Evolutionary conservation across 2,797 vertebrate genomes (phyloP), one percentile per base, ranked within the genome.

Genomic region (Paedocypris micromegethes): DNA sequence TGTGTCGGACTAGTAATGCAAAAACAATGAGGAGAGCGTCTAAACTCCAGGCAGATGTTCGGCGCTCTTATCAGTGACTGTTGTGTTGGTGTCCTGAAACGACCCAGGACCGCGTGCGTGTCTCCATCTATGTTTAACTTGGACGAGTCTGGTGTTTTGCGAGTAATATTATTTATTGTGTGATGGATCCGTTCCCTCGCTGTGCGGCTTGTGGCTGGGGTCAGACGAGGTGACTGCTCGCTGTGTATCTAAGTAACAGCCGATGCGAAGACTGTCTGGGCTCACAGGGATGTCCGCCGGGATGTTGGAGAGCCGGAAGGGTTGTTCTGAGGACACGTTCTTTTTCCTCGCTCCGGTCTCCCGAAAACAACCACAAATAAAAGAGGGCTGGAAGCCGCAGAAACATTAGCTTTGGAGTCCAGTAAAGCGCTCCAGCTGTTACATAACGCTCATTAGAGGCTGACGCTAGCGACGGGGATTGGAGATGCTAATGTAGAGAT

Each of bases 71-170:
- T 42, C 50, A 37, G 7, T 38, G 9, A 48, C 7, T 7, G n/a
- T 39, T 7, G 39, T 63, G 58, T n/a, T 49, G 41, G 59, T 68
- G 72, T 68, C 72, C 72, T 73, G 9, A 68, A 63, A 63, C 4
- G 43, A 61, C 72, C 72, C 58, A 2, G 3, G 3, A 37, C 7
- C 49, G 52, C n/a, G 54, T 55, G 44, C 38, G 23, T 63, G 5
- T 54, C 6, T 60, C 9, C 4, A 50, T 45, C 44, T 45, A 45
- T 65, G 59, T 48, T 57, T 67, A 58, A 51, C 46, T 63, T 70
- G 45, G 68, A 48, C 9, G 3, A 4, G 51, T 66, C 37, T 23
- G 58, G 4, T 75, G 69, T 74, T 70, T 72, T 50, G 58, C 9
- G 44, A 53, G 50, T 48, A 55, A 56, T 62, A 62, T 62, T 44